Evolutionary conservation across 2,113 vertebrate genomes (phyloP), one percentile per base, ranked within the genome.

Genomic region (Brachyistius frenatus): DNA sequence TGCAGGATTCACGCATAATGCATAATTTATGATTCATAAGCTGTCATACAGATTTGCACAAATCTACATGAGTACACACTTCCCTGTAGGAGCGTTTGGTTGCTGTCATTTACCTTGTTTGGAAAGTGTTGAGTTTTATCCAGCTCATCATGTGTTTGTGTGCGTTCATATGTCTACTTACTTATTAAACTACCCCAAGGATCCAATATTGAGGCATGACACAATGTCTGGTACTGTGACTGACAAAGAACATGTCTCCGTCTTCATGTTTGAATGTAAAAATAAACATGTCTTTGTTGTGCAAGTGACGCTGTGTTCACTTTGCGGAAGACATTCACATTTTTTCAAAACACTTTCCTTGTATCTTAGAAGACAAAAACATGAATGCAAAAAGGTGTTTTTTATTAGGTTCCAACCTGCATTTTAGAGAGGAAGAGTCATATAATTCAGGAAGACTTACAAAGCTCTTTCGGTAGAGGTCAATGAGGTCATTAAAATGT

Each of bases 71-170:
- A 70, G 75, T 58, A 76, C 66, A 69, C 47, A 66, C 30, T 23
- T 64, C 69, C 75, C 77, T 39, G 66, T 57, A 69, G 75, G 66
- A 73, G 60, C 81, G 80, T 78, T 89, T 86, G 50, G 63, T 55
- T 86, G 49, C 55, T 78, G 65, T 90, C 73, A 88, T 94, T 92
- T 94, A 89, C 83, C 81, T 60, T 90, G 87, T 66, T 84, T 75
- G 80, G 46, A 75, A 81, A 67, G 56, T 87, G 90, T 81, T 91
- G 68, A 93, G 86, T 64, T 82, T 74, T 7, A 83, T 80, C 47
- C 80, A 85, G 86, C 87, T 93, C 83, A 90, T 73, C 73, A 36
- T 56, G 5, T 55, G 61, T 73, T 66, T 86, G 78, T 66, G 2
- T 60, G 30, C 56, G 41, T 66, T 70, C 37, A 62, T 69, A 4